A percentile compares a stretch with the other conserved stretches of the same genome.
Conservation (phyloP, 1,140 invertebrate genomes). For the Eriocheir sinensis region DNA sequence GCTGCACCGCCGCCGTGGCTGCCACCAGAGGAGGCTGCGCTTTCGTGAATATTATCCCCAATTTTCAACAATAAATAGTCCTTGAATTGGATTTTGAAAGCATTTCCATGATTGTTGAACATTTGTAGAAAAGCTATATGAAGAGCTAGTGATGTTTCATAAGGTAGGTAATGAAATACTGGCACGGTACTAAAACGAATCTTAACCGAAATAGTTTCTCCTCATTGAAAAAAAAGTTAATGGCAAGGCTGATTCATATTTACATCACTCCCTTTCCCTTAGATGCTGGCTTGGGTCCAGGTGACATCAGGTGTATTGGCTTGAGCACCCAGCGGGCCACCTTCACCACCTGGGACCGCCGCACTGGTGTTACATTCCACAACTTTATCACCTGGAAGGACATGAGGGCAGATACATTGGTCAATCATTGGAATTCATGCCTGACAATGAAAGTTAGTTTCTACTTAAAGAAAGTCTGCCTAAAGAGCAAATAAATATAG, state of each 20-base stretch:
- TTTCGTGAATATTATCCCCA: too few relatives aligned
- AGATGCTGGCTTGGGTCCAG: slow-evolving; percentile 78
- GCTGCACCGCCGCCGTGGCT: too few relatives aligned
- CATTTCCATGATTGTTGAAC: too few relatives aligned
- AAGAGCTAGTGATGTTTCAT: background rate
- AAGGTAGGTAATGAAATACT: too few relatives aligned
- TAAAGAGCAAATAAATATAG: too few relatives aligned
- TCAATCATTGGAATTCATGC: slow-evolving; percentile 93
- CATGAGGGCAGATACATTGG: slow-evolving; percentile 89
- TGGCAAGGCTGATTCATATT: background rate
- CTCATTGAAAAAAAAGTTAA: too few relatives aligned
- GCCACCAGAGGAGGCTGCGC: too few relatives aligned
- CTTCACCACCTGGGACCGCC: slow-evolving; percentile 94
- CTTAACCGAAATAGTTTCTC: too few relatives aligned
- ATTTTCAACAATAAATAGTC: too few relatives aligned
- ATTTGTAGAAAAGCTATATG: background rate
- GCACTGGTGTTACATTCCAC: slow-evolving; percentile 91
- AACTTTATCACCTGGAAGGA: slow-evolving; percentile 99
- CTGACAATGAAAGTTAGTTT: slow-evolving; percentile 87
- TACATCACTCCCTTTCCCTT: slow-evolving; percentile 52
- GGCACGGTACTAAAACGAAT: too few relatives aligned
- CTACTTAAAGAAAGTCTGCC: background rate
- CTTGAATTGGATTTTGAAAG: too few relatives aligned
- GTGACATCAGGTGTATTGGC: slow-evolving; percentile 89
- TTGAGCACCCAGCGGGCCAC: slow-evolving; percentile 94